Evolutionary conservation across 2,797 vertebrate species (phyloP).

Genomic region (Choloepus didactylus): DNA sequence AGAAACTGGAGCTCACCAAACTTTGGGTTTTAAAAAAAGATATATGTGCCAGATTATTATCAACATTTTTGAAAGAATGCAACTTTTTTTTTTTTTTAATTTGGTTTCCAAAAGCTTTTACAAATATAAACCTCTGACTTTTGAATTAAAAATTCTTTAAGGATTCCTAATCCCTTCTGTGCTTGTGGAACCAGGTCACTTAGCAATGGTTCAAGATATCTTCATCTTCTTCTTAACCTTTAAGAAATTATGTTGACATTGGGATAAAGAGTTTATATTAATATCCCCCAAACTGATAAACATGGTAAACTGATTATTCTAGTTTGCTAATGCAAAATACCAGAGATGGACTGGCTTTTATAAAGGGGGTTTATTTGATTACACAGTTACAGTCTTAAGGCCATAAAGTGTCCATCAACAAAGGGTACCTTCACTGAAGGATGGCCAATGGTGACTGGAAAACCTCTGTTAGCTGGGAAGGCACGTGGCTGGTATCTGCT

Average conservation of each 20-base stretch:
- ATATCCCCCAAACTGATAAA: constrained; percentile 64
- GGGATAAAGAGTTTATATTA: constrained; percentile 60
- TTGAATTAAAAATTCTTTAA: constrained; percentile 54
- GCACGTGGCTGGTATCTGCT: too few relatives aligned
- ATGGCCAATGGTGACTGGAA: too few relatives aligned
- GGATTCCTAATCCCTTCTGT: constrained; percentile 21
- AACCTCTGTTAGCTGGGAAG: too few relatives aligned
- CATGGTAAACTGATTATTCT: constrained; percentile 35
- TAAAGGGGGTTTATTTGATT: too few relatives aligned
- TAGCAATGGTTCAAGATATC: background rate
- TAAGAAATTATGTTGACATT: constrained; percentile 71
- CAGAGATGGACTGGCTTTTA: too few relatives aligned
- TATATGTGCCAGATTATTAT: background rate
- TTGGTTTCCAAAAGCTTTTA: constrained; percentile 60
- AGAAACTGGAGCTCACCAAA: background rate
- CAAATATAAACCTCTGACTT: constrained; percentile 63
- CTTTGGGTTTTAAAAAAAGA: background rate
- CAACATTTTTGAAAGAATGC: constrained; percentile 43
- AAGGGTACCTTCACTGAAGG: too few relatives aligned
- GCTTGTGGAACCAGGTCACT: constrained; percentile 48
- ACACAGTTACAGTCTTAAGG: too few relatives aligned
- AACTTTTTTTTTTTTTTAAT: constrained; percentile 6
- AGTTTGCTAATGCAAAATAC: background rate
- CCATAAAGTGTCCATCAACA: too few relatives aligned
- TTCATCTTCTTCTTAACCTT: constrained; percentile 51